Conservation (phyloP, 2,797 vertebrate species). For the Simalia tracyae region DNA sequence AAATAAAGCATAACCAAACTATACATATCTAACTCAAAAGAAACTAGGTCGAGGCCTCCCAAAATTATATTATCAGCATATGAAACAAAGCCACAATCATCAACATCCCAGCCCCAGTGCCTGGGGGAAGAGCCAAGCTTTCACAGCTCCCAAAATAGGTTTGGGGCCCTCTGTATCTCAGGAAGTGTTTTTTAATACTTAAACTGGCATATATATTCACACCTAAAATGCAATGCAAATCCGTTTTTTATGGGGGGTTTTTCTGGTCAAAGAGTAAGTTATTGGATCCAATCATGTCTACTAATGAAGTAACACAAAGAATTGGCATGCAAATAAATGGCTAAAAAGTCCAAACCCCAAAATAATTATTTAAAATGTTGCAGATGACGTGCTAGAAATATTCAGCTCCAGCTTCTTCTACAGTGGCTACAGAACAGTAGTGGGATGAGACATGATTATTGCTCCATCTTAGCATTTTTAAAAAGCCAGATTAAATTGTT, state of each 20-base stretch:
- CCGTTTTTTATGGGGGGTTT: neutral
- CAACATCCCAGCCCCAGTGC: neutral
- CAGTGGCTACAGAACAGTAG: neutral
- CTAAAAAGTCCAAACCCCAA: neutral
- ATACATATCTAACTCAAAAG: neutral
- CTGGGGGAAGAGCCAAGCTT: neutral
- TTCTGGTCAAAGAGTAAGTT: neutral
- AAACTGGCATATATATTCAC: neutral
- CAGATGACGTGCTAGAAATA: neutral
- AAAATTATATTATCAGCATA: neutral
- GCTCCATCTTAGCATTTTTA: neutral
- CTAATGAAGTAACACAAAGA: neutral
- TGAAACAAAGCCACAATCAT: neutral
- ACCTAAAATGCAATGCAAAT: neutral
- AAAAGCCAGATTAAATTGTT: slow-evolving; percentile 12
- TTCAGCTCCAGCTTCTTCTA: too few relatives aligned
- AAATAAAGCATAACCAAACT: neutral
- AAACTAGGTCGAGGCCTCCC: neutral
- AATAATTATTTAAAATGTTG: neutral
- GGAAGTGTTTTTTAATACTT: neutral
- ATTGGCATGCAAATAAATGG: neutral
- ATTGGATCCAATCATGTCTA: neutral
- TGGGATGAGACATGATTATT: neutral
- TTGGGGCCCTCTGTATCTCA: neutral
- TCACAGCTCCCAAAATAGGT: neutral